Percentiles rank a stretch among this genome's conserved stretches.
phyloP scores from a whole-genome alignment of 1,140 invertebrate genomes.

The Drosophila nigromelanica region DNA sequence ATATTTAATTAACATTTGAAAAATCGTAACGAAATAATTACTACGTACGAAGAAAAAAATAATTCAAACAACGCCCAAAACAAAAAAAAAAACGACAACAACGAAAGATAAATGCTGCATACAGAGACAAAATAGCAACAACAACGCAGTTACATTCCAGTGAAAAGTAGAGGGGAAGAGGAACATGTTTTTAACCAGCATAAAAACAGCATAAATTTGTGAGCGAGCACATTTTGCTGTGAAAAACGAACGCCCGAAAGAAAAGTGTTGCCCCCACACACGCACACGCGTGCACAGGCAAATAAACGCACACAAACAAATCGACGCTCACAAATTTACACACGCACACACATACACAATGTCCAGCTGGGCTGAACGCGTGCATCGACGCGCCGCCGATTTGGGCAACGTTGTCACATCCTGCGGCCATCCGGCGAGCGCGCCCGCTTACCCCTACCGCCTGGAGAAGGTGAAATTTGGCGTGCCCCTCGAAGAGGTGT shows the following conservation, averaged over 20 bases:
- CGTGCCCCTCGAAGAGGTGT: constrained; percentile 94
- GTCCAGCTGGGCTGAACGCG: constrained; percentile 95
- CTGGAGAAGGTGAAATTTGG: constrained; percentile 97
- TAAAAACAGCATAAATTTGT: constrained; percentile 72
- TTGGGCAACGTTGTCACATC: constrained; percentile 95
- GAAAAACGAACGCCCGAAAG: constrained; percentile 61
- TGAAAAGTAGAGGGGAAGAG: constrained; percentile 45
- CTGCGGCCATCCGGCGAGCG: constrained; percentile 89
- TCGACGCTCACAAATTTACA: constrained; percentile 14
- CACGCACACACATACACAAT: constrained; percentile 84
- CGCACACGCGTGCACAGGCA: constrained; percentile 40
- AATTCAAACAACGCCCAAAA: constrained; percentile 69
- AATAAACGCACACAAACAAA: constrained; percentile 30
- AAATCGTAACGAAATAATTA: constrained; percentile 38
- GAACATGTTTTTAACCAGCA: constrained; percentile 72
- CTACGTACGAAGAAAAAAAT: constrained; percentile 52
- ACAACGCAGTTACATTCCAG: constrained; percentile 65
- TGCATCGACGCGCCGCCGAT: constrained; percentile 94
- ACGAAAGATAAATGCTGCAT: constrained; percentile 57
- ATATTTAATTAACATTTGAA: constrained; percentile 41
- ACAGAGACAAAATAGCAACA: constrained; percentile 47
- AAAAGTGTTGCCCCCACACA: constrained; percentile 50
- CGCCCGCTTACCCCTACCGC: constrained; percentile 89
- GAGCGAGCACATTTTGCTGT: constrained; percentile 72
- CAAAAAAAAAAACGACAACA: constrained; percentile 41